Evolutionary conservation across 2,797 vertebrate genomes (phyloP), one percentile per base, ranked within the genome.

Genomic region (Botia kubotai): DNA sequence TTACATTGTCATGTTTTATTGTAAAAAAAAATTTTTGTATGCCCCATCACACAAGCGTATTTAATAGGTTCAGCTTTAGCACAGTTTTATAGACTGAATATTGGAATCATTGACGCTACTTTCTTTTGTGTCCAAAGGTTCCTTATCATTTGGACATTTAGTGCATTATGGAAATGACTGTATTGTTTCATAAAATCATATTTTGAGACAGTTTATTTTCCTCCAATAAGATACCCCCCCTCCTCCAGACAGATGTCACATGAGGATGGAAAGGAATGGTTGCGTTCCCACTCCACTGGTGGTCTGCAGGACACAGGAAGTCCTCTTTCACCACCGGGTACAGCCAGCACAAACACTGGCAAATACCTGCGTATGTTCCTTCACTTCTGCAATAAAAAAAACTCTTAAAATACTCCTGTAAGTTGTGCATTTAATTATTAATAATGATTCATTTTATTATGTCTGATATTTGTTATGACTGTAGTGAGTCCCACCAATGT

Each of bases 201-300:
- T 72, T 55, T 29, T 33, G 14, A 73, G 46, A 39, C 29, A 26
- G 11, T 19, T 33, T 48, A 1, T 43, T 43, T 48, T 11, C 21
- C 26, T 16, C 50, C 81, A 52, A 5, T 65, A 92, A 99, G 98
- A 92, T 98, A 97, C 11, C 94, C 97, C 1, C 96, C 97, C 0
- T 98, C 97, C 23, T 98, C 97, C 68, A 92, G 97, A 43, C 97
- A 98, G 92, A 92, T 95, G 1, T 97, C 92, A 84, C 95, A 99
- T 4, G 97, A 99, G 82, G 98, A 99, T 75, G 96, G 97, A 36
- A 98, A 97, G 82, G 98, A 99, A 89, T 98, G 98, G 98, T 78
- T 98, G 5, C 94, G 98, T 39, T 99, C 97, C 19, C 97, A 98
- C 87, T 99, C 97, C 1, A 99, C 97, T 0, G 98, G 97, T 83